Conservation (phyloP, 1,140 invertebrate species). For the Drosophila equinoxialis region DNA sequence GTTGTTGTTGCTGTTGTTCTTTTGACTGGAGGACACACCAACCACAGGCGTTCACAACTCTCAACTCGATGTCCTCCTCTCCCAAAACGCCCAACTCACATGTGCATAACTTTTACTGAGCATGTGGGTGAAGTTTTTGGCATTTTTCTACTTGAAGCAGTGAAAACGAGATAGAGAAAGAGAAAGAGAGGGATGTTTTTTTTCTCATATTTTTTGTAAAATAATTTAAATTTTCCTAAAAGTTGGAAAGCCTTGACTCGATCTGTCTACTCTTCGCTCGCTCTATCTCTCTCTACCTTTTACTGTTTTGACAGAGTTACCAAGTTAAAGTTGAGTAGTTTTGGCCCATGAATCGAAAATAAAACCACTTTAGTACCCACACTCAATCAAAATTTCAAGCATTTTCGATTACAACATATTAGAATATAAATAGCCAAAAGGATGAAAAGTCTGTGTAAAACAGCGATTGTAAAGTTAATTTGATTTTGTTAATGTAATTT, state of each 20-base stretch:
- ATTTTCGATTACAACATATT: not conserved
- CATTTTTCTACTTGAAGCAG: not conserved
- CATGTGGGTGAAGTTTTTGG: conserved; percentile 40
- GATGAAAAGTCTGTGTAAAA: no score
- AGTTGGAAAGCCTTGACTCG: conserved; percentile 8
- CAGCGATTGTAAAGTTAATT: no score
- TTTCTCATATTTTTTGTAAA: conserved; percentile 37
- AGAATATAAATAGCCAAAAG: no score
- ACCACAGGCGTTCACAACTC: conserved; percentile 34
- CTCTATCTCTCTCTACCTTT: not conserved
- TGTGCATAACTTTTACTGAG: conserved; percentile 46
- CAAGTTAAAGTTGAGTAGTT: conserved; percentile 71
- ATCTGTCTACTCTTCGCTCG: not conserved
- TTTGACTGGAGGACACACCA: not conserved
- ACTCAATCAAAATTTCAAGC: conserved; percentile 19
- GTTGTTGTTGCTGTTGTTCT: conserved; percentile 12
- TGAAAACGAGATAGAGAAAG: not conserved
- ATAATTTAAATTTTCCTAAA: conserved; percentile 59
- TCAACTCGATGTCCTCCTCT: conserved; percentile 1
- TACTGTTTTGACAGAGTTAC: conserved; percentile 67
- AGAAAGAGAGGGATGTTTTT: not conserved
- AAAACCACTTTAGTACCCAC: conserved; percentile 19
- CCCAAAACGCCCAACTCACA: not conserved
- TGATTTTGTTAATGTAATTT: no score
- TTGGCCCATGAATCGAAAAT: conserved; percentile 13